Conservation (phyloP, 2,797 vertebrate genomes). For the Tauraco hartlaubi region DNA sequence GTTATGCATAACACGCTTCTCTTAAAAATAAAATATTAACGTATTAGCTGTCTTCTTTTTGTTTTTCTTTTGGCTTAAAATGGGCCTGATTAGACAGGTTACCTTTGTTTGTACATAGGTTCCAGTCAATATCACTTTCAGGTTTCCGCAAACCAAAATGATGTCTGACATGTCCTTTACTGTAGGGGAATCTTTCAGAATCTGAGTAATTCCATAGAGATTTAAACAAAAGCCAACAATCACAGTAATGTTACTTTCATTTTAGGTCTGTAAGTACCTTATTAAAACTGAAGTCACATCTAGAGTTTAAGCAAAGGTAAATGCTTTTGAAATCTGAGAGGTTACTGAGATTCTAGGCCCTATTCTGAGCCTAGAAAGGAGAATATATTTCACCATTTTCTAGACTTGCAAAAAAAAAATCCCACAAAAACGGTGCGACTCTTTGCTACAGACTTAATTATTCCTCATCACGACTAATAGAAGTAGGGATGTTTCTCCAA, state of each 20-base stretch:
- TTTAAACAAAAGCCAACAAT: not conserved
- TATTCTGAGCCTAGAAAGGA: not conserved
- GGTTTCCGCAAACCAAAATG: not conserved
- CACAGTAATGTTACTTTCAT: not conserved
- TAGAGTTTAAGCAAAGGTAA: not conserved
- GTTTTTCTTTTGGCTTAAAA: not conserved
- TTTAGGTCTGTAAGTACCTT: not conserved
- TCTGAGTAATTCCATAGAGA: not conserved
- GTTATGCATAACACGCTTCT: not conserved
- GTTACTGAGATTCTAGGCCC: not conserved
- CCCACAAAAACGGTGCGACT: not conserved
- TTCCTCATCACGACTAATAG: not conserved
- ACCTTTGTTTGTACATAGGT: not conserved
- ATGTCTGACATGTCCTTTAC: not conserved
- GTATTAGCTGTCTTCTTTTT: not conserved
- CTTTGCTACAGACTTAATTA: not conserved
- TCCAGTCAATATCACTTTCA: not conserved
- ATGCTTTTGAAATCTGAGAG: not conserved
- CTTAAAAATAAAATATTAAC: not conserved
- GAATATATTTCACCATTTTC: not conserved
- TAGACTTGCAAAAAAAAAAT: conserved; percentile 1
- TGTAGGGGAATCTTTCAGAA: not conserved
- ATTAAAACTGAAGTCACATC: not conserved
- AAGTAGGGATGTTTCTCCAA: not conserved
- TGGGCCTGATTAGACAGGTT: not conserved